Evolutionary conservation across 37 sponge, comb jelly and placozoan genomes (phyloP).

Genomic region (Oopsacas minuta): DNA sequence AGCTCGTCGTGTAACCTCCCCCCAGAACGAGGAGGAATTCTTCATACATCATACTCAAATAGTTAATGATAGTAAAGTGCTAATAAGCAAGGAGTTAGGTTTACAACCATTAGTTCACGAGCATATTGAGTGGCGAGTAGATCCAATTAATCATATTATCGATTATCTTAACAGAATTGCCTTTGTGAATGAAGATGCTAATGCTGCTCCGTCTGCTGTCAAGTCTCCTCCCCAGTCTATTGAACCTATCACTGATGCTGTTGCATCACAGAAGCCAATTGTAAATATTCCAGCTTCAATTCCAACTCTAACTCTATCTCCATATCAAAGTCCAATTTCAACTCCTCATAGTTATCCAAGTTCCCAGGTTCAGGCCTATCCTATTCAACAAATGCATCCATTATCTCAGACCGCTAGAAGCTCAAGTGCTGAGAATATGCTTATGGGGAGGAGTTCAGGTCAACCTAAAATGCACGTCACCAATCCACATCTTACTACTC

Average conservation of each 20-base stretch:
- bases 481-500: too few species aligned
- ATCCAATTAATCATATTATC: background rate
- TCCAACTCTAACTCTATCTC: too few species aligned
- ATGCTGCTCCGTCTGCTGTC: background rate
- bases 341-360: too few species aligned
- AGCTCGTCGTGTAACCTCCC: background rate
- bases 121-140: slow-evolving; percentile 18
- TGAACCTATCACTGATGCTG: background rate
- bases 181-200: slow-evolving; percentile 12
- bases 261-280: background rate
- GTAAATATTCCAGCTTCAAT: too few species aligned
- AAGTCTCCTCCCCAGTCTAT: background rate
- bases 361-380: too few species aligned
- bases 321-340: too few species aligned
- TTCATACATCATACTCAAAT: background rate
- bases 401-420: too few species aligned
- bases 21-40: slow-evolving; percentile 4
- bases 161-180: slow-evolving; percentile 4
- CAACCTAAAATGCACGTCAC: too few species aligned
- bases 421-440: too few species aligned
- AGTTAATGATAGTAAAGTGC: background rate
- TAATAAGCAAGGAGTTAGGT: background rate
- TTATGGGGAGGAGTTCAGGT: too few species aligned
- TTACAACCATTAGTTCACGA: background rate
- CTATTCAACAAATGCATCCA: too few species aligned